Evolutionary conservation across 1,140 invertebrate genomes (phyloP), one percentile per base, ranked within the genome.

Genomic region (Geopemphigus sp.): DNA sequence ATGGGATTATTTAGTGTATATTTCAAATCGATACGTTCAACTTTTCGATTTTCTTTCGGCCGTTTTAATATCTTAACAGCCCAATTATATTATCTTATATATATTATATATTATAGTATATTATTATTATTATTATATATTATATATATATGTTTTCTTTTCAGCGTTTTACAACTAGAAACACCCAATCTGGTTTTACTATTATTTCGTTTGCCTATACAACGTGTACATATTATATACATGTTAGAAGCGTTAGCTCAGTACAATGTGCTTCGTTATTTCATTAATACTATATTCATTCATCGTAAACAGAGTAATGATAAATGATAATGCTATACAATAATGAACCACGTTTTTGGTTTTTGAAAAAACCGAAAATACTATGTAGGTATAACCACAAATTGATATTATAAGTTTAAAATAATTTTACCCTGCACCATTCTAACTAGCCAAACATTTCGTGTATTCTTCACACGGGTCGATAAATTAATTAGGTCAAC

Each of bases 401-500:
- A 39, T 3, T 39, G 32, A 10, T n/a, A 63, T 17, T 32, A 32
- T 63, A 64, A 5, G n/a, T 39, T n/a, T 66, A 39, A 39, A 66
- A 32, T 39, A 1, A 39, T n/a, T 39, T 39, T 63, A 5, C 29
- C 29, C n/a, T n/a, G 17, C 61, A n/a, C 29, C 29, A n/a, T 39
- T 39, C 8, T 8, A 39, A 39, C 32, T 39, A 39, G 32, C 32
- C 32, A 39, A 2, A 54, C 53, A 54, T 2, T n/a, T 1, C 17
- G 19, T 4, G 2, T 19, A 54, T 54, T 5, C 53, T 19, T n/a
- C 53, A 32, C 19, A 22, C n/a, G 10, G 32, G 10, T 45, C 32
- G 32, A 45, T 45, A 66, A 66, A 45, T 39, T 66, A 66, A 66
- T 45, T 66, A 45, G 63, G 32, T 39, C 63, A 66, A n/a, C 32